These are phyloP conservation scores for Drosophila melanosoma DNA, from an alignment of 2,888 invertebrate species.

Conservation along the genomic window DNA sequence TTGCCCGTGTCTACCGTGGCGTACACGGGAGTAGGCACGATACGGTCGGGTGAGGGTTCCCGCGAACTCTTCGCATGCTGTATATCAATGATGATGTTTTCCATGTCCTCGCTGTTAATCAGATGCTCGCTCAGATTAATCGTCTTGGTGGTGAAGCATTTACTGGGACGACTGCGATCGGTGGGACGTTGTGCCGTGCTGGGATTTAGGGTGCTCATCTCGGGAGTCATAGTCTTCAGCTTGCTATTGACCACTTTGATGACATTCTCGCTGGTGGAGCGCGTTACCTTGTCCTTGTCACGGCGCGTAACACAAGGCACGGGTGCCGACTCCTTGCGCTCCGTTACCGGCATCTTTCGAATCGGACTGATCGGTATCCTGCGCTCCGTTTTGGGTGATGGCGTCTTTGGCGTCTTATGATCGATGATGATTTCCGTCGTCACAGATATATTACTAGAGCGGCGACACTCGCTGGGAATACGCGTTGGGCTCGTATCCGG, in stretches of 20 bases:
- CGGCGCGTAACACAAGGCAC: slow-evolving; percentile 84
- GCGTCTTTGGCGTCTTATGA: slow-evolving; percentile 74
- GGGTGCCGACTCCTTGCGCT: slow-evolving; percentile 84
- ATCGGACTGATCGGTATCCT: slow-evolving; percentile 46
- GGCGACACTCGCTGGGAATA: slow-evolving; percentile 71
- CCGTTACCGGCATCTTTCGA: slow-evolving; percentile 83
- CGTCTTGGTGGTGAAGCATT: slow-evolving; percentile 86
- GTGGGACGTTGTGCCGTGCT: slow-evolving; percentile 45
- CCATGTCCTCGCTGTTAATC: slow-evolving; percentile 86
- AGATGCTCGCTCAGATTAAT: slow-evolving; percentile 86
- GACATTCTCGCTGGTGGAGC: slow-evolving; percentile 87
- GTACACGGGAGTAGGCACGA: slow-evolving; percentile 89
- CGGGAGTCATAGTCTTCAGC: slow-evolving; percentile 63
- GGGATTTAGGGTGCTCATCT: slow-evolving; percentile 62
- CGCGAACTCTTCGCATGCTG: slow-evolving; percentile 91
- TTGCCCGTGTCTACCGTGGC: slow-evolving; percentile 86
- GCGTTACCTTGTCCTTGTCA: slow-evolving; percentile 86
- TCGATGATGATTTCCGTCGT: slow-evolving; percentile 82
- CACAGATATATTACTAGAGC: slow-evolving; percentile 82
- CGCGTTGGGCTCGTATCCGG: slow-evolving; percentile 78
- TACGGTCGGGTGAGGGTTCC: slow-evolving; percentile 90
- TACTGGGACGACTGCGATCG: slow-evolving; percentile 81
- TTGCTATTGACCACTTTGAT: slow-evolving; percentile 85
- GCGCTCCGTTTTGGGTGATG: slow-evolving; percentile 56
- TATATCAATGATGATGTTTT: slow-evolving; percentile 89